Percentiles rank a stretch among this genome's conserved stretches.
phyloP scores from a whole-genome alignment of 2,113 vertebrate genomes.

The Zootoca vivipara region DNA sequence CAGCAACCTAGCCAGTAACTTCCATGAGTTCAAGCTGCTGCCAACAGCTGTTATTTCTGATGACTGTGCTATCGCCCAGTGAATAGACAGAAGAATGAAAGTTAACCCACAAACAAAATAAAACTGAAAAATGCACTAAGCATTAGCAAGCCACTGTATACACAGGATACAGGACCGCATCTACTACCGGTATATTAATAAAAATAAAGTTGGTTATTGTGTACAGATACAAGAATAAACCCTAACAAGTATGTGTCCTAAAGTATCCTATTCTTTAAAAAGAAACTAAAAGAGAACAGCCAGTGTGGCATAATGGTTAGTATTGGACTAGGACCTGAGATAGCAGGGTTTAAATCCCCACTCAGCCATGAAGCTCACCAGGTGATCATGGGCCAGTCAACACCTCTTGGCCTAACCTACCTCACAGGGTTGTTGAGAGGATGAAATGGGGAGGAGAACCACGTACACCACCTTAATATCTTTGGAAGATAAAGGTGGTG shows the following conservation, averaged over 20 bases:
- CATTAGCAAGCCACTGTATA: not conserved
- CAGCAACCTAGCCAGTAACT: not conserved
- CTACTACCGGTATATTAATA: not conserved
- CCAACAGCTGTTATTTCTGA: slow-evolving; percentile 7
- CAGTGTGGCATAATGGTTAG: no score
- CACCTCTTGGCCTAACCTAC: no score
- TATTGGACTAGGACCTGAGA: no score
- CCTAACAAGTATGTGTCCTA: not conserved
- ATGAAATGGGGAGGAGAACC: no score
- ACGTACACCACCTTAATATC: no score
- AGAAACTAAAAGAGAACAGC: not conserved
- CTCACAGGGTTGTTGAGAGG: no score
- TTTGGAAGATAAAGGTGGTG: no score
- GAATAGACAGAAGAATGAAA: not conserved
- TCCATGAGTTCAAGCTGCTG: not conserved
- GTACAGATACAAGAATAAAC: not conserved
- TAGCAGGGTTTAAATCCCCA: no score
- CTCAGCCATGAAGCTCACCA: no score
- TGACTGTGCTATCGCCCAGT: not conserved
- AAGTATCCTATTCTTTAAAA: not conserved
- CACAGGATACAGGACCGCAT: not conserved
- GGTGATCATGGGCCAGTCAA: no score
- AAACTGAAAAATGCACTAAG: not conserved
- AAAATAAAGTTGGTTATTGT: not conserved
- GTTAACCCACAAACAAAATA: not conserved